phyloP scores from a whole-genome alignment of 2,797 vertebrate genomes.

The Aphelocoma californica region DNA sequence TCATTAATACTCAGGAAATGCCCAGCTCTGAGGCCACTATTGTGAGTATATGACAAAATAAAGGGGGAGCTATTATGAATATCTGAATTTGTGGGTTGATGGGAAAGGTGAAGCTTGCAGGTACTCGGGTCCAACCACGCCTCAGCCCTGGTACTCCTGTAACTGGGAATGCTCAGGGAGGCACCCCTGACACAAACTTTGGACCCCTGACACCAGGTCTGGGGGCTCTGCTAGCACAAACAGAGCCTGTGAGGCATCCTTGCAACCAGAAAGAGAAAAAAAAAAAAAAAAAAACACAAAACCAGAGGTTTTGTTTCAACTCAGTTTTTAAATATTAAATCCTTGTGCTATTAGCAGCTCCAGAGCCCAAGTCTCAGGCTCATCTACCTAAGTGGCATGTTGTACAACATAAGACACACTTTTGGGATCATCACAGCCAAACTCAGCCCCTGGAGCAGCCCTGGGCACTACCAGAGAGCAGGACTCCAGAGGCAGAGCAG shows the following conservation, averaged over 20 bases:
- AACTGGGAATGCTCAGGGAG: not conserved
- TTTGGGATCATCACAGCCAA: not conserved
- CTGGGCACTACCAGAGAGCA: not conserved
- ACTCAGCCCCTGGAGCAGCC: not conserved
- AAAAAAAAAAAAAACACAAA: not conserved
- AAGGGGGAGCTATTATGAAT: not conserved
- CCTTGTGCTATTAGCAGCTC: not conserved
- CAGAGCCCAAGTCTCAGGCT: not conserved
- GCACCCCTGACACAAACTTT: not conserved
- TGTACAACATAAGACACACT: rapidly evolving
- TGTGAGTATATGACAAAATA: constrained; percentile 69
- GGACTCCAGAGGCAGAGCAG: not conserved
- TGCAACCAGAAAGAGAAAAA: not conserved
- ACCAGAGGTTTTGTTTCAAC: not conserved
- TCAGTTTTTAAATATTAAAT: not conserved
- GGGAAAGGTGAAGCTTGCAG: not conserved
- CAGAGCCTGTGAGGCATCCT: not conserved
- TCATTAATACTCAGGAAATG: constrained; percentile 80
- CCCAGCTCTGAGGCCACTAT: constrained; percentile 66
- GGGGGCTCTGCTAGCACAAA: not conserved
- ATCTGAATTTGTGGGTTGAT: not conserved
- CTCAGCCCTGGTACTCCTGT: not conserved
- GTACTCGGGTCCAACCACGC: constrained; percentile 8
- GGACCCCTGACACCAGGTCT: not conserved
- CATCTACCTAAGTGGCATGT: rapidly evolving